Conservation (phyloP, 2,888 invertebrate genomes). For the Amphipyra berbera region DNA sequence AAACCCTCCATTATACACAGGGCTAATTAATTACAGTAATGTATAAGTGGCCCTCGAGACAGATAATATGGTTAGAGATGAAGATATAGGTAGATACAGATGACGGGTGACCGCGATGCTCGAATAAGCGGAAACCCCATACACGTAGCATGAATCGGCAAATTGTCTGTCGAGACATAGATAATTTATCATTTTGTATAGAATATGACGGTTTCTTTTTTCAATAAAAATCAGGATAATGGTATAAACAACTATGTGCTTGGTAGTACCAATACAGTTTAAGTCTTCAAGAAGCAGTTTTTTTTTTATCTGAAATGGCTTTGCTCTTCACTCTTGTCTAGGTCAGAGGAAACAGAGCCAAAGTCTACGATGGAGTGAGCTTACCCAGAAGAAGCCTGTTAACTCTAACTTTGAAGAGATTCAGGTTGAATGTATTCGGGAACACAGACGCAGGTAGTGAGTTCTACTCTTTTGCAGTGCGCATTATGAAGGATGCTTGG, state of each 20-base stretch:
- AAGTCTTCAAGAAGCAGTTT: too few relatives aligned
- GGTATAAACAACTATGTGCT: background rate
- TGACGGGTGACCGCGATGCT: conserved; percentile 9
- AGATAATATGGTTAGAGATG: conserved; percentile 35
- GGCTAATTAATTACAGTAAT: conserved; percentile 55
- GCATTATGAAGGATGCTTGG: too few relatives aligned
- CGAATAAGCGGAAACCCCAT: conserved; percentile 12
- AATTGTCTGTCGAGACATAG: conserved; percentile 8
- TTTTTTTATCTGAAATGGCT: too few relatives aligned
- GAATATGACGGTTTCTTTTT: conserved; percentile 13
- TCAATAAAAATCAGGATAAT: background rate
- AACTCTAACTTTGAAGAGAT: too few relatives aligned
- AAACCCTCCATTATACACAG: conserved; percentile 47
- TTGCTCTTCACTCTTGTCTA: too few relatives aligned
- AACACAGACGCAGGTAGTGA: too few relatives aligned
- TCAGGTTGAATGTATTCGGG: too few relatives aligned
- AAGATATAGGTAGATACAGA: conserved; percentile 28
- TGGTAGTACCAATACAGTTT: too few relatives aligned
- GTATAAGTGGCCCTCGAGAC: conserved; percentile 46
- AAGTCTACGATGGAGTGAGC: too few relatives aligned
- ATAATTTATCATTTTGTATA: conserved; percentile 29
- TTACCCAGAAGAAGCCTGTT: too few relatives aligned
- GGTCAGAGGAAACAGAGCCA: too few relatives aligned
- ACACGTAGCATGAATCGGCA: conserved; percentile 19
- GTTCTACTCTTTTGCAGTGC: too few relatives aligned